phyloP scores from a whole-genome alignment of 2,888 invertebrate species.

The Rotaria socialis region DNA sequence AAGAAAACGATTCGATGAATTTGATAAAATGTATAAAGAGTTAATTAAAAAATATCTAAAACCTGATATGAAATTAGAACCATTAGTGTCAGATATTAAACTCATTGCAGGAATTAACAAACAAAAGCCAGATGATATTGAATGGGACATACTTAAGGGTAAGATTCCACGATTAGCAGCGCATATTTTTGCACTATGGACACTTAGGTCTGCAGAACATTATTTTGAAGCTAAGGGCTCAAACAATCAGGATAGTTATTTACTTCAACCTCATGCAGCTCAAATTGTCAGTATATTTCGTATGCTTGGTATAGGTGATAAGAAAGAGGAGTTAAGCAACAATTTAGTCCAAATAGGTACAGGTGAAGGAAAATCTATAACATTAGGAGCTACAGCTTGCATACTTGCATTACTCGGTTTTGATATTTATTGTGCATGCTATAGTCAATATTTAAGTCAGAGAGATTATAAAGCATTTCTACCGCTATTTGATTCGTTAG shows the following conservation, averaged over 20 bases:
- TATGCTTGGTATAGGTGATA: not conserved
- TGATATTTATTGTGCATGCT: slow-evolving; percentile 20
- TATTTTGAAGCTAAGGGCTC: not conserved
- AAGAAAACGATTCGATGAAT: not conserved
- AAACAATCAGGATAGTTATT: not conserved
- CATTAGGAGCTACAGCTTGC: not conserved
- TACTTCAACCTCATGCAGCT: not conserved
- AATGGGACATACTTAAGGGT: not conserved
- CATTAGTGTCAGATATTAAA: not conserved
- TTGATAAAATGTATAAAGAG: not conserved
- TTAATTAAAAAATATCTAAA: not conserved
- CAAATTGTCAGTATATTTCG: slow-evolving; percentile 7
- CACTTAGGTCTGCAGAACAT: not conserved
- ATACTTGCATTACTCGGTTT: not conserved
- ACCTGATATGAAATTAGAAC: not conserved
- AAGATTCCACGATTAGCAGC: not conserved
- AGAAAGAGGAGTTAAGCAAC: not conserved
- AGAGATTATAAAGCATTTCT: not conserved
- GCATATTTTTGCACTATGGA: slow-evolving; percentile 29
- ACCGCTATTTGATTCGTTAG: not conserved
- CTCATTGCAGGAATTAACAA: not conserved
- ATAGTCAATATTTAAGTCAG: not conserved
- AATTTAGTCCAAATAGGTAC: slow-evolving; percentile 27
- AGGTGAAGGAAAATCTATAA: slow-evolving; percentile 21
- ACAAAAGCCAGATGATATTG: not conserved